Conservation (phyloP, 2,113 vertebrate species). For the Emydocephalus ijimae region DNA sequence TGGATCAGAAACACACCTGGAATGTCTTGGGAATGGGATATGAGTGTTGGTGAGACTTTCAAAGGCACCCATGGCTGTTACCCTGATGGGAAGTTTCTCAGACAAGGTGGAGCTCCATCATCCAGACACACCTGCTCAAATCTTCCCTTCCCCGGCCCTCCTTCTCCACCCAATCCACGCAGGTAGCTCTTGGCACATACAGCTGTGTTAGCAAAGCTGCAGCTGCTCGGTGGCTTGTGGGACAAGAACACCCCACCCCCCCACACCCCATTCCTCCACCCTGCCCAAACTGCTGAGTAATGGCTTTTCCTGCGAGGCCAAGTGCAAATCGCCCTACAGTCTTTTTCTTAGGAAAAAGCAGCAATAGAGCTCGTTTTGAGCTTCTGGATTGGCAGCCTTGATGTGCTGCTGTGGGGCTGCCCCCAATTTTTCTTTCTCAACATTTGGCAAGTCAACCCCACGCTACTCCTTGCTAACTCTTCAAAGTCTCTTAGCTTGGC, state of each 20-base stretch:
- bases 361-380: background rate
- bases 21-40: background rate
- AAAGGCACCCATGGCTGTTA: background rate
- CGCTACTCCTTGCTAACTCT: background rate
- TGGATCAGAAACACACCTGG: background rate
- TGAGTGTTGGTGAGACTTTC: background rate
- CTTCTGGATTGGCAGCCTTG: background rate
- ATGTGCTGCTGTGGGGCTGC: background rate
- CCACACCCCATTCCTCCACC: background rate
- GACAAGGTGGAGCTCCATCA: background rate
- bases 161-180: background rate
- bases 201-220: constrained; percentile 7
- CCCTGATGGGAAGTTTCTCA: background rate
- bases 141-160: too few species aligned
- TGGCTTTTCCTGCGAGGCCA: background rate
- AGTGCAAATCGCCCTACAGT: background rate
- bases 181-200: background rate
- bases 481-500: background rate
- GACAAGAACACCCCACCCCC: background rate
- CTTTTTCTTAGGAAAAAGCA: background rate
- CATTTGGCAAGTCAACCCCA: background rate
- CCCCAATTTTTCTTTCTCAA: background rate
- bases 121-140: background rate
- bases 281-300: background rate
- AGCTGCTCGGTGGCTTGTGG: background rate